Evolutionary conservation across 2,797 vertebrate genomes (phyloP).

Genomic region (Podargus strigoides): DNA sequence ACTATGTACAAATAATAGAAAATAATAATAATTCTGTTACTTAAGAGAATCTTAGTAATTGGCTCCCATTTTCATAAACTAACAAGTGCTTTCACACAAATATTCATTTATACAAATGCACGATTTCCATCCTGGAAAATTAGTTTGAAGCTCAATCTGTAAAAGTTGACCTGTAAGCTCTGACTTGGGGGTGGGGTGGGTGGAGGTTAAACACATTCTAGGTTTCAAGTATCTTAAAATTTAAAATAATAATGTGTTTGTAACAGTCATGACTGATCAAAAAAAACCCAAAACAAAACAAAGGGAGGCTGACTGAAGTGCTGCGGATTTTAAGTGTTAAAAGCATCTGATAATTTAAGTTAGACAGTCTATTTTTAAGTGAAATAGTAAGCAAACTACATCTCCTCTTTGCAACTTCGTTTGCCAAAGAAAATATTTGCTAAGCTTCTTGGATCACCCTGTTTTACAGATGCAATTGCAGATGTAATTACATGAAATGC

Average conservation of each 20-base stretch:
- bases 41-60: not conserved
- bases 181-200: not conserved
- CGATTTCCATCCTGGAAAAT: not conserved
- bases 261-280: not conserved
- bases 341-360: not conserved
- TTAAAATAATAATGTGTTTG: not conserved
- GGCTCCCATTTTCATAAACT: not conserved
- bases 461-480: not conserved
- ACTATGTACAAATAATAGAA: slow-evolving; percentile 50
- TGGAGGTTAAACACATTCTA: not conserved
- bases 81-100: not conserved
- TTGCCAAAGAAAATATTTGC: slow-evolving; percentile 37
- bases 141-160: not conserved
- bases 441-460: not conserved
- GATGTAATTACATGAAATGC: not conserved
- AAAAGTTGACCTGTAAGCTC: not conserved
- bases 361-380: not conserved
- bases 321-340: not conserved
- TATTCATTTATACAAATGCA: not conserved
- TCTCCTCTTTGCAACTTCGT: not conserved
- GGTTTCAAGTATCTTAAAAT: not conserved
- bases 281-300: not conserved
- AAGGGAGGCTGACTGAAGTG: not conserved
- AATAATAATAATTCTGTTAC: slow-evolving; percentile 41
- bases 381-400: not conserved